These are phyloP conservation scores for Oceanites oceanicus DNA, from an alignment of 2,113 vertebrate species.

Conservation along the genomic window DNA sequence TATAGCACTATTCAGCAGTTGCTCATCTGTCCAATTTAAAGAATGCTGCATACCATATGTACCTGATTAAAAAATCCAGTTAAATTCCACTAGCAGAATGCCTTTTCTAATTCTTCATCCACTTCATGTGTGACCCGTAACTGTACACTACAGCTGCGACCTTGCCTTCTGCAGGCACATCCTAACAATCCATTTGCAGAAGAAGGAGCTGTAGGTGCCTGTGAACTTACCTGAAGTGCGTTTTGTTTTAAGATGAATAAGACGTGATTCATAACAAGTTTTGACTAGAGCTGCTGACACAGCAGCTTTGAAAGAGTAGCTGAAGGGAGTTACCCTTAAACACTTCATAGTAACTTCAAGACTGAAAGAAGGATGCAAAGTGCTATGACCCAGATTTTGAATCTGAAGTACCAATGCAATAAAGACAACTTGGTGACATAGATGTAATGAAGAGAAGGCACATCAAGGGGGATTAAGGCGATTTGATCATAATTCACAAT, in stretches of 20 bases:
- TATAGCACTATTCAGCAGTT: rapidly evolving
- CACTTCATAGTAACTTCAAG: background rate
- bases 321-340: background rate
- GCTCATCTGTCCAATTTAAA: background rate
- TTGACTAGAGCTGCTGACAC: background rate
- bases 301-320: background rate
- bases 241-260: background rate
- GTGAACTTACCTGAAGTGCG: background rate
- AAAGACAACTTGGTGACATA: background rate
- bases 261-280: background rate
- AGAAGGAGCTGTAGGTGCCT: background rate
- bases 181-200: background rate
- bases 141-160: background rate
- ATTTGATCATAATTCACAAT: background rate
- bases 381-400: background rate
- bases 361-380: background rate
- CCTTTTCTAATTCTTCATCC: background rate
- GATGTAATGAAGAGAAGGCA: background rate
- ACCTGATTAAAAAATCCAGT: background rate
- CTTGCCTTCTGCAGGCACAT: background rate
- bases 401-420: background rate
- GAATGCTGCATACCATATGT: background rate
- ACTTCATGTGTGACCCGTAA: background rate
- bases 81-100: background rate
- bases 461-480: background rate